These are phyloP conservation scores for Athetis lepigone DNA, from an alignment of 2,888 invertebrate genomes.

Conservation along the genomic window DNA sequence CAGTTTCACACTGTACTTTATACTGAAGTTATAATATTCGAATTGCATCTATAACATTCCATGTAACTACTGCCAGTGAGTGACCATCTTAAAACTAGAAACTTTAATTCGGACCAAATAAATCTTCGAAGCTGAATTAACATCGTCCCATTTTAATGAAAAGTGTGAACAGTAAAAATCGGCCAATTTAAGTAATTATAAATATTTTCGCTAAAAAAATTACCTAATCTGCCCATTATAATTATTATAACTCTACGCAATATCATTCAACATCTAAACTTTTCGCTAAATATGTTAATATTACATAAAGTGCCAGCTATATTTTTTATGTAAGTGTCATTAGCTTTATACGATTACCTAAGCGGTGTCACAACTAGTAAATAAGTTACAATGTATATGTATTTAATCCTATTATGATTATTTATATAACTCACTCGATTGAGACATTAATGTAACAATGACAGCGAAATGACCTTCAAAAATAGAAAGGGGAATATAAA, in stretches of 20 bases:
- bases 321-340: slow-evolving; percentile 78
- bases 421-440: slow-evolving; percentile 41
- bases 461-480: slow-evolving; percentile 31
- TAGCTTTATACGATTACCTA: slow-evolving; percentile 79
- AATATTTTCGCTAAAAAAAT: slow-evolving; percentile 33
- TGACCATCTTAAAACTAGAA: slow-evolving; percentile 6
- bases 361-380: slow-evolving; percentile 73
- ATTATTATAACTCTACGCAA: slow-evolving; percentile 62
- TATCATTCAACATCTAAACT: slow-evolving; percentile 77
- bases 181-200: slow-evolving; percentile 14
- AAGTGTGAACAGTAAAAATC: slow-evolving; percentile 1
- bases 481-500: slow-evolving; percentile 28
- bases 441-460: slow-evolving; percentile 29
- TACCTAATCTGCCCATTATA: slow-evolving; percentile 36
- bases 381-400: slow-evolving; percentile 59
- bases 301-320: slow-evolving; percentile 85
- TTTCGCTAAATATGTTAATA: slow-evolving; percentile 74
- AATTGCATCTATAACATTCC: no score
- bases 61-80: no score
- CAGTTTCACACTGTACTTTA: no score
- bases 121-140: slow-evolving; percentile 13
- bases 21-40: no score
- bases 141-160: slow-evolving; percentile 47
- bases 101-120: slow-evolving; percentile 17
- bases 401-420: slow-evolving; percentile 43